Percentiles rank a stretch among this genome's conserved stretches.
Conservation (phyloP, 2,113 vertebrate genomes). For the Hyperopisus bebe region DNA sequence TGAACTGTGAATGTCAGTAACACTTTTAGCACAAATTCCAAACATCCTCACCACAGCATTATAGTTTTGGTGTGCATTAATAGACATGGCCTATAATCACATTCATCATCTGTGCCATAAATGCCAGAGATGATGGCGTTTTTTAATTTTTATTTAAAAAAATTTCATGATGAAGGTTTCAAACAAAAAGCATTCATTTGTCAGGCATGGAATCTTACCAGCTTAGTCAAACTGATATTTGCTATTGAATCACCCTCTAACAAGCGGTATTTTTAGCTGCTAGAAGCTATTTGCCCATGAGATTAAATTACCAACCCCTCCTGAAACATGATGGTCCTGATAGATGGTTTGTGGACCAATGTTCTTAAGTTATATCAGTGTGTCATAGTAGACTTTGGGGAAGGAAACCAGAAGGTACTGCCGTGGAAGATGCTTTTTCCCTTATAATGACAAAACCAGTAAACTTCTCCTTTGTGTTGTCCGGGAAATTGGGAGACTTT, state of each 20-base stretch:
- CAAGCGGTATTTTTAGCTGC: slow-evolving; percentile 62
- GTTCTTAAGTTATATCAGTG: slow-evolving; percentile 40
- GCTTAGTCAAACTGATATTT: slow-evolving; percentile 50
- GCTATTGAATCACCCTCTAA: slow-evolving; percentile 65
- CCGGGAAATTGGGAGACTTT: neutral
- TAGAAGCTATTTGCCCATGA: slow-evolving; percentile 49
- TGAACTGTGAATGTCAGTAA: neutral
- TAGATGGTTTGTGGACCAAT: slow-evolving; percentile 31
- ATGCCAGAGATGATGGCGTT: neutral
- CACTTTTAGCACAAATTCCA: neutral
- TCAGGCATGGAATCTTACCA: slow-evolving; percentile 41
- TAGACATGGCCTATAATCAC: neutral
- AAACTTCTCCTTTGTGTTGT: neutral
- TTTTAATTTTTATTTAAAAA: slow-evolving; percentile 4
- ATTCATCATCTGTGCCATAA: neutral
- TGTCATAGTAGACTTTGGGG: slow-evolving; percentile 30
- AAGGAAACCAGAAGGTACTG: slow-evolving; percentile 25
- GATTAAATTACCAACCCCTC: slow-evolving; percentile 62
- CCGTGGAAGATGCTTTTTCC: slow-evolving; percentile 13
- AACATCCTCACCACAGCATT: neutral
- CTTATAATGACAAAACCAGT: slow-evolving; percentile 8
- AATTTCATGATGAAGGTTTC: neutral
- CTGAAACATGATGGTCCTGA: slow-evolving; percentile 39
- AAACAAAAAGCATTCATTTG: neutral
- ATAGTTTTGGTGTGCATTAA: neutral